Percentiles rank a stretch among this genome's conserved stretches.
These are phyloP conservation scores for Prionchulus punctatus DNA, from an alignment of 2,888 invertebrate species.

Conservation along the genomic window DNA sequence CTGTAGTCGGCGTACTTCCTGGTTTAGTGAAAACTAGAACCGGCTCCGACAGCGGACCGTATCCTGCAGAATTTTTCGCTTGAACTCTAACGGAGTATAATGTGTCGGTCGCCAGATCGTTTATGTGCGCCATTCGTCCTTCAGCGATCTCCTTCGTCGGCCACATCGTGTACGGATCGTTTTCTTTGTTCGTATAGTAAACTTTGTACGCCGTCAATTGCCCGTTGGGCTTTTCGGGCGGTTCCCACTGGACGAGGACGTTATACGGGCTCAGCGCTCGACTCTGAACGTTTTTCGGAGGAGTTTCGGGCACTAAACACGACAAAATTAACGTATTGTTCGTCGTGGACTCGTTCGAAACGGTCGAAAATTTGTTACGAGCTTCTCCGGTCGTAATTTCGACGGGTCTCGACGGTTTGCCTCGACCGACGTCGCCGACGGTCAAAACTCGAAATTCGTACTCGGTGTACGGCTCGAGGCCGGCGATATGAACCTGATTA, in stretches of 20 bases:
- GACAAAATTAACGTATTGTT: slow-evolving; percentile 9
- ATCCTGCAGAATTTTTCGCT: slow-evolving; percentile 80
- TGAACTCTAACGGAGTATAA: slow-evolving; percentile 87
- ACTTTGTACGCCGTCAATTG: slow-evolving; percentile 95
- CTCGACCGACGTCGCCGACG: slow-evolving; percentile 80
- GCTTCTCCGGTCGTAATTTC: slow-evolving; percentile 89
- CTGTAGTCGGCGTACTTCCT: slow-evolving; percentile 47
- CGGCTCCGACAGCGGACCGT: slow-evolving; percentile 82
- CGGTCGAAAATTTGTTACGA: slow-evolving; percentile 48
- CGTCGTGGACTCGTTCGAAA: not conserved
- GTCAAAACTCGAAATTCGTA: slow-evolving; percentile 92
- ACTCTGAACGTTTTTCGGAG: slow-evolving; percentile 82
- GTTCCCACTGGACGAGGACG: slow-evolving; percentile 94
- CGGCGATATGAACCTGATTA: slow-evolving; percentile 58
- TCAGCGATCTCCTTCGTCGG: slow-evolving; percentile 81
- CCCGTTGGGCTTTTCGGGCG: slow-evolving; percentile 90
- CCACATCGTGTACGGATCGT: slow-evolving; percentile 62
- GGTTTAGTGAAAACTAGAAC: slow-evolving; percentile 95
- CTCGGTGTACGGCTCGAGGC: slow-evolving; percentile 77
- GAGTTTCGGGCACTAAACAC: slow-evolving; percentile 72
- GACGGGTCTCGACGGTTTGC: slow-evolving; percentile 68
- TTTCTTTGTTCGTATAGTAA: slow-evolving; percentile 46
- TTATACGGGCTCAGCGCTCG: slow-evolving; percentile 82
- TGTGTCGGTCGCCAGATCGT: slow-evolving; percentile 71
- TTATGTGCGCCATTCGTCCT: slow-evolving; percentile 75